Conservation (phyloP, 2,797 vertebrate species). For the Helicolenus hilgendorfi region DNA sequence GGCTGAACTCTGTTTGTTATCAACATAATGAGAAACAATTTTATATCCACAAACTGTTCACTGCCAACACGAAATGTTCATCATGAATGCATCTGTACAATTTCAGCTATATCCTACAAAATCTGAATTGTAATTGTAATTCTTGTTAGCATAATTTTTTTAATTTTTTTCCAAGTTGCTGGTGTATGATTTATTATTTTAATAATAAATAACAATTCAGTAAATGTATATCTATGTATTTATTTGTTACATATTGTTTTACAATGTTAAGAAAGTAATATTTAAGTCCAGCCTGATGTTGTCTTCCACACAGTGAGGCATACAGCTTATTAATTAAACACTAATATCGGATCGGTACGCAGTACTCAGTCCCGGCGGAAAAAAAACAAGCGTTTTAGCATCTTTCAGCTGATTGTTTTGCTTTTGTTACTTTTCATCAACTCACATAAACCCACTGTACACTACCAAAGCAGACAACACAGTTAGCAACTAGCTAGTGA, state of each 20-base stretch:
- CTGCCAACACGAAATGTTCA: not conserved
- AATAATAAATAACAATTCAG: too few relatives aligned
- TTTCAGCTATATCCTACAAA: not conserved
- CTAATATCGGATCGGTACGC: too few relatives aligned
- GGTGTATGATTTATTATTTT: too few relatives aligned
- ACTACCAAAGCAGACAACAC: not conserved
- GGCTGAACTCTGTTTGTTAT: not conserved
- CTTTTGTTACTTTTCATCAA: not conserved
- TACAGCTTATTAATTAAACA: too few relatives aligned
- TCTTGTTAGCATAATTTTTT: too few relatives aligned
- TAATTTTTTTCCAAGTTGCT: too few relatives aligned
- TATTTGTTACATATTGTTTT: too few relatives aligned
- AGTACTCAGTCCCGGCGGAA: too few relatives aligned
- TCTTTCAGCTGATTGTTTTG: not conserved
- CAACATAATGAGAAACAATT: not conserved
- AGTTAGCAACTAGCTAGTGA: not conserved
- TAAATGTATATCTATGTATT: too few relatives aligned
- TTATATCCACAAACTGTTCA: not conserved
- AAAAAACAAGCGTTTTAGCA: not conserved
- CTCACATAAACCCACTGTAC: not conserved
- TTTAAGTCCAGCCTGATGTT: too few relatives aligned
- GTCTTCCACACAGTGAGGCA: too few relatives aligned
- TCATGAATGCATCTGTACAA: not conserved
- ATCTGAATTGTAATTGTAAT: not conserved
- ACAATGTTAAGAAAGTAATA: too few relatives aligned